phyloP scores from a whole-genome alignment of 2,113 vertebrate genomes.

The Microtus richardsoni region DNA sequence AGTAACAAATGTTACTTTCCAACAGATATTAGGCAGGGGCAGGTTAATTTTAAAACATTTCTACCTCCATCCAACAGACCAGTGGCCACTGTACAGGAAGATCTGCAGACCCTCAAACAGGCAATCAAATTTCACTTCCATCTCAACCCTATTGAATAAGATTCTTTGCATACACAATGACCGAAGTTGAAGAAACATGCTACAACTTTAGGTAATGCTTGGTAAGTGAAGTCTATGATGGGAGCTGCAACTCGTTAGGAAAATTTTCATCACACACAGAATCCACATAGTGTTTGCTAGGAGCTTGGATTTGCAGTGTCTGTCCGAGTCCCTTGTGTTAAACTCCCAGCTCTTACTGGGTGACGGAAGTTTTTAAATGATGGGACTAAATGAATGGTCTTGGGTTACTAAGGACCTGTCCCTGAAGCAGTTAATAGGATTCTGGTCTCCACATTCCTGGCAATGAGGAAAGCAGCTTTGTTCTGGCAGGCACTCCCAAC shows the following conservation, averaged over 20 bases:
- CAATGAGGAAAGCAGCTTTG: background rate
- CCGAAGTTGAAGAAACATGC: background rate
- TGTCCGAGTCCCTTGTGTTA: accelerated
- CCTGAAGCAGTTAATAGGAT: background rate
- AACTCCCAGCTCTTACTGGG: too few relatives aligned
- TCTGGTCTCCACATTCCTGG: background rate
- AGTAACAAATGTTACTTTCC: conserved; percentile 16
- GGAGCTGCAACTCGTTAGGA: background rate
- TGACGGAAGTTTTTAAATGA: background rate
- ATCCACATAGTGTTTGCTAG: background rate
- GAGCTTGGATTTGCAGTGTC: background rate
- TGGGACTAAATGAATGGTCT: background rate
- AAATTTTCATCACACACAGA: background rate
- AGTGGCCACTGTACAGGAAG: background rate
- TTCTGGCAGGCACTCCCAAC: background rate
- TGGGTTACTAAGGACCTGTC: background rate
- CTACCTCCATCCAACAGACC: background rate
- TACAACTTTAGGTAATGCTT: background rate
- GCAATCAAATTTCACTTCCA: background rate
- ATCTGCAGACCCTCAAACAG: background rate
- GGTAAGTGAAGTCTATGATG: background rate
- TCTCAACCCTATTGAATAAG: background rate
- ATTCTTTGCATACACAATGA: background rate
- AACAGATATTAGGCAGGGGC: background rate
- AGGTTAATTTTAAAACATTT: background rate